A percentile compares a stretch with the other conserved stretches of the same genome.
These are phyloP conservation scores for Invenusta paracnida DNA, from an alignment of 2,888 invertebrate species.

Conservation along the genomic window DNA sequence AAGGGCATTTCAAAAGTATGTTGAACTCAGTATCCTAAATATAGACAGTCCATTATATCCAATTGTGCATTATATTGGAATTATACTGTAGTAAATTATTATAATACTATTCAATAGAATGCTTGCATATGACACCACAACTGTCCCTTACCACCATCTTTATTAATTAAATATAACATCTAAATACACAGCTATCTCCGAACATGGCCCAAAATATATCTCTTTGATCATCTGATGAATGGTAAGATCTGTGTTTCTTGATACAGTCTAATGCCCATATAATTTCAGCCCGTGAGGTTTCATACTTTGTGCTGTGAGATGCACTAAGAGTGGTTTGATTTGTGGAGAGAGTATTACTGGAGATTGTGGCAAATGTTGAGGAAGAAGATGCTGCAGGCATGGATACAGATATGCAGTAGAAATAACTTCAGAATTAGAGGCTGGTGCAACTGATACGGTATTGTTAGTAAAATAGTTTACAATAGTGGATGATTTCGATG, in stretches of 20 bases:
- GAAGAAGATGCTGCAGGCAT: constrained; percentile 21
- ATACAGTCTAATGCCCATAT: constrained; percentile 31
- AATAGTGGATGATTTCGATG: not conserved
- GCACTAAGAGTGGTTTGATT: constrained; percentile 41
- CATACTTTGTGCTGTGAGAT: constrained; percentile 39
- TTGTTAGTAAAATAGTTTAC: not conserved
- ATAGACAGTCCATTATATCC: not conserved
- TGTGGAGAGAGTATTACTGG: constrained; percentile 30
- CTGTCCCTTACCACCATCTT: constrained; percentile 19
- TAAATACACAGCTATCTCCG: not conserved
- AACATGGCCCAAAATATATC: not conserved
- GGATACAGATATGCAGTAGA: not conserved
- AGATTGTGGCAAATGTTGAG: constrained; percentile 29
- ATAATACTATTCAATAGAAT: constrained; percentile 1
- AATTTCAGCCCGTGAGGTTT: constrained; percentile 6
- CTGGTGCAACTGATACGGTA: not conserved
- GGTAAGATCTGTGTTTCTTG: constrained; percentile 16
- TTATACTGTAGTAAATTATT: not conserved
- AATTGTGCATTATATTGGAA: not conserved
- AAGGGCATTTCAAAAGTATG: no score
- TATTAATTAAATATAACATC: not conserved
- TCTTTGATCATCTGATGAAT: constrained; percentile 30
- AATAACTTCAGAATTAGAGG: not conserved
- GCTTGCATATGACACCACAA: not conserved
- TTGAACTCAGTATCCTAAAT: not conserved